Conservation (phyloP, 1,140 invertebrate genomes). For the Scaptodrosophila lebanonensis region DNA sequence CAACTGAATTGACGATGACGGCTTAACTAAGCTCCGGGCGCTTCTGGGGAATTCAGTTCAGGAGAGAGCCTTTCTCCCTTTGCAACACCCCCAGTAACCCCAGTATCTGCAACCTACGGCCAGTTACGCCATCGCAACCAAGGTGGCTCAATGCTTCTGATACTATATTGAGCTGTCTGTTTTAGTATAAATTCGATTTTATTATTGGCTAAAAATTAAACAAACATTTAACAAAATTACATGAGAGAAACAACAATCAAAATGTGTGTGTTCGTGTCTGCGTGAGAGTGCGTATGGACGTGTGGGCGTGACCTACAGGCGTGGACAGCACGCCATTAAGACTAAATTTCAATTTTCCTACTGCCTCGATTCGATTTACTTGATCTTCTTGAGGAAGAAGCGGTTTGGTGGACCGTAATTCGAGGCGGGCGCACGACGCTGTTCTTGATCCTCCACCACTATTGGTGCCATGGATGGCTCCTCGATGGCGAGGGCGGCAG, state of each 20-base stretch:
- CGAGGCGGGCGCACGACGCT: constrained; percentile 56
- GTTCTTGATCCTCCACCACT: constrained; percentile 57
- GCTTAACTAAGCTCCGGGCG: too few relatives aligned
- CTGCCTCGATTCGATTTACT: constrained; percentile 27
- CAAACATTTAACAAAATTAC: constrained; percentile 52
- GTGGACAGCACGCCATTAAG: constrained; percentile 45
- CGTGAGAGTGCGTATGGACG: constrained; percentile 16
- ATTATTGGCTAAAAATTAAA: constrained; percentile 46
- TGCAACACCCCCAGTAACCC: too few relatives aligned
- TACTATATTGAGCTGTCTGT: not conserved
- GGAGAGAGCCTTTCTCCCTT: too few relatives aligned
- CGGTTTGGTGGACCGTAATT: constrained; percentile 67
- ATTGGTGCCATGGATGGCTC: constrained; percentile 60
- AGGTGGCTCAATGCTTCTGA: too few relatives aligned
- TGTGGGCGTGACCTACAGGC: constrained; percentile 4
- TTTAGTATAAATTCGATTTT: constrained; percentile 56
- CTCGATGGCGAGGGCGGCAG: constrained; percentile 39
- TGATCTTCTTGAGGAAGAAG: constrained; percentile 67
- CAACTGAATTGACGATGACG: too few relatives aligned
- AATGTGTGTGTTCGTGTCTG: constrained; percentile 30
- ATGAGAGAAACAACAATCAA: constrained; percentile 49
- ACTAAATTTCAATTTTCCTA: constrained; percentile 43
- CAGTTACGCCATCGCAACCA: constrained; percentile 14
- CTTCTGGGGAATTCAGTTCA: too few relatives aligned
- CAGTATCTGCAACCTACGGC: too few relatives aligned